Evolutionary conservation across 2,113 vertebrate genomes (phyloP).

Genomic region (Datnioides undecimradiatus): DNA sequence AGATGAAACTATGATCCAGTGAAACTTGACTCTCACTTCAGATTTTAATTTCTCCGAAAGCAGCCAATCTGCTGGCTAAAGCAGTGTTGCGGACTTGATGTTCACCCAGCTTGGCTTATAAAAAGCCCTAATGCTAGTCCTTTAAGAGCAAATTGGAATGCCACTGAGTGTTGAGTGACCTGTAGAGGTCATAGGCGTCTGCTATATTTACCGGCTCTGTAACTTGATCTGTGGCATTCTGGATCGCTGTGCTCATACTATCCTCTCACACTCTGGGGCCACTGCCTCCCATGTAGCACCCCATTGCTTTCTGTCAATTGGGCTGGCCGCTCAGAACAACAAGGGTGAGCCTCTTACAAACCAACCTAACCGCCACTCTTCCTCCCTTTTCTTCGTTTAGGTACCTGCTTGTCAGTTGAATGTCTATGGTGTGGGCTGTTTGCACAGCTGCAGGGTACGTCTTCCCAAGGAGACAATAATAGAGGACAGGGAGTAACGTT

Average conservation of each 20-base stretch:
- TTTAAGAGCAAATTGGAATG: constrained; percentile 81
- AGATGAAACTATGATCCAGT: constrained; percentile 26
- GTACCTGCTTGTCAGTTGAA: constrained; percentile 31
- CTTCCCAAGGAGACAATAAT: not conserved
- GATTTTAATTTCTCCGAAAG: constrained; percentile 28
- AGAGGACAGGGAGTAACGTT: constrained; percentile 10
- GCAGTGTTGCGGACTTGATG: not conserved
- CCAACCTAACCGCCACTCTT: constrained; percentile 36
- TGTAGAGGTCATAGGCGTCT: constrained; percentile 82
- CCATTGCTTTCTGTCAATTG: constrained; percentile 48
- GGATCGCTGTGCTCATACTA: constrained; percentile 79
- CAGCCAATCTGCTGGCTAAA: constrained; percentile 9
- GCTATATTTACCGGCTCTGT: constrained; percentile 88
- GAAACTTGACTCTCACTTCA: not conserved
- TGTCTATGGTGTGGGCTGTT: not conserved
- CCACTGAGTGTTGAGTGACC: constrained; percentile 81
- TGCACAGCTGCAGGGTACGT: constrained; percentile 8
- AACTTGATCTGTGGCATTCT: constrained; percentile 86
- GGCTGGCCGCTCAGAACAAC: constrained; percentile 68
- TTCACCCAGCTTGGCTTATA: constrained; percentile 41
- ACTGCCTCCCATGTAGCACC: constrained; percentile 66
- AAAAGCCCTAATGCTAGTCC: constrained; percentile 71
- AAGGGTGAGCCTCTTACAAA: constrained; percentile 74
- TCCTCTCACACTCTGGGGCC: constrained; percentile 76
- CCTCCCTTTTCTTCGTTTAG: constrained; percentile 41